Evolutionary conservation across 2,888 invertebrate species (phyloP).

Genomic region (Idaea straminata): DNA sequence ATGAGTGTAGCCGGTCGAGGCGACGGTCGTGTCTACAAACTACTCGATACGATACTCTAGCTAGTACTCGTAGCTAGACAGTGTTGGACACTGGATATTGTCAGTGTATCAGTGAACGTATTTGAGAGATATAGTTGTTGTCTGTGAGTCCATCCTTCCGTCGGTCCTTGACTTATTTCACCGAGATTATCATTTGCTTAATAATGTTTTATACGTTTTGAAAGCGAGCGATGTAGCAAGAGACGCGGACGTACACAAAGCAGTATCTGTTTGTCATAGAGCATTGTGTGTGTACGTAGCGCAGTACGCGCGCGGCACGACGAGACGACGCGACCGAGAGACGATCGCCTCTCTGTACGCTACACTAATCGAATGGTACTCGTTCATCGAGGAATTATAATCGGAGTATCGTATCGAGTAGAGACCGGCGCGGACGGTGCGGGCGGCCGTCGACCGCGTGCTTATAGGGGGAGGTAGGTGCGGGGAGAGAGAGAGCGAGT

Average conservation of each 20-base stretch:
- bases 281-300: too few species aligned
- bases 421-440: constrained; percentile 8
- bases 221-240: neutral
- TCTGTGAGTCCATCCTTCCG: neutral
- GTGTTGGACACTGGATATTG: too few species aligned
- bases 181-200: neutral
- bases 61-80: too few species aligned
- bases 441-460: constrained; percentile 39
- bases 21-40: too few species aligned
- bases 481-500: constrained; percentile 36
- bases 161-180: neutral
- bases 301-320: too few species aligned
- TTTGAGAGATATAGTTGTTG: too few species aligned
- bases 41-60: too few species aligned
- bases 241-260: neutral
- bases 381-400: constrained; percentile 40
- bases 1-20: too few species aligned
- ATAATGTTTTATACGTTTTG: neutral
- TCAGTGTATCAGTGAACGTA: too few species aligned
- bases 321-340: constrained; percentile 3
- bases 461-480: constrained; percentile 33
- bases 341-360: constrained; percentile 15
- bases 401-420: constrained; percentile 9
- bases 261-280: constrained; percentile 6
- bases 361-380: constrained; percentile 55